Percentiles rank a stretch among this genome's conserved stretches.
Conservation (phyloP, 2,113 vertebrate genomes). For the human (Homo sapiens) region GRCh38 chr14:30015501-30016000, state of each 20-base stretch:
- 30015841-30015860: constrained; percentile 54
- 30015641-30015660: neutral
- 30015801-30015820: constrained; percentile 45
- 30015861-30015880: constrained; percentile 52
- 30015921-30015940: constrained; percentile 45
- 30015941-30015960: constrained; percentile 56
- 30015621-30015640: neutral
- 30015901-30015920: constrained; percentile 56
- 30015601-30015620: neutral
- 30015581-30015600: neutral
- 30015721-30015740: neutral
- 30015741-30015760: neutral
- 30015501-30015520: neutral
- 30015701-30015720: neutral
- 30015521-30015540: neutral
- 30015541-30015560: neutral
- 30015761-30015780: neutral
- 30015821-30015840: neutral
- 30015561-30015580: constrained; percentile 35
- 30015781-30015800: constrained; percentile 68
- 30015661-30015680: neutral
- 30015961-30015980: constrained; percentile 76
- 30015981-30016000: constrained; percentile 73
- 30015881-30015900: constrained; percentile 60
- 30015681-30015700: neutral